Evolutionary conservation across 2,888 invertebrate genomes (phyloP).

Genomic region (Alviniconcha strummeri): DNA sequence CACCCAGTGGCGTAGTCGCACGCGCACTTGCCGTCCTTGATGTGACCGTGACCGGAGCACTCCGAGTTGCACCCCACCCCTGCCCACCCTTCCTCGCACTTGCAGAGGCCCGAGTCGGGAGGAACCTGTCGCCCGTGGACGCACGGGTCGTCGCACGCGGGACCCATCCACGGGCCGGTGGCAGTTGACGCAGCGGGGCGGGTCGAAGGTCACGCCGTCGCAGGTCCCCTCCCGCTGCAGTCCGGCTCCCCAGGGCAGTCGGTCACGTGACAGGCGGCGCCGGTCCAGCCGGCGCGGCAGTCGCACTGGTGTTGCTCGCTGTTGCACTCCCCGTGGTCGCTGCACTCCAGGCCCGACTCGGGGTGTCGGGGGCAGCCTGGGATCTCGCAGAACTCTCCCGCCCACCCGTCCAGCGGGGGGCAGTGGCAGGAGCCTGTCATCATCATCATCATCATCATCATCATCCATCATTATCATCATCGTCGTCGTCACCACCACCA

Average conservation of each 20-base stretch:
- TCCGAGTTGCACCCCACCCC: constrained; percentile 62
- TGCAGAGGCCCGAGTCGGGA: constrained; percentile 52
- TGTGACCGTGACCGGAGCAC: constrained; percentile 57
- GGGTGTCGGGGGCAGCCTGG: constrained; percentile 58
- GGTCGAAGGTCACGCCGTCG: constrained; percentile 44
- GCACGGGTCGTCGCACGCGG: constrained; percentile 60
- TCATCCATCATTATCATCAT: background rate
- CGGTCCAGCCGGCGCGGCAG: constrained; percentile 57
- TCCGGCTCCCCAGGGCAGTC: constrained; percentile 50
- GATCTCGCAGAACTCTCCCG: constrained; percentile 53
- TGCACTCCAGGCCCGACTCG: constrained; percentile 50
- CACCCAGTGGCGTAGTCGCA: constrained; percentile 59
- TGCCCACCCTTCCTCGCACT: constrained; percentile 59
- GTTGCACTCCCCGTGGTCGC: constrained; percentile 59
- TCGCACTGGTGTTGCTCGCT: constrained; percentile 50
- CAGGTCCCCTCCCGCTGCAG: constrained; percentile 51
- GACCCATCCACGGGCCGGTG: constrained; percentile 55
- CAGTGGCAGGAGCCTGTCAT: constrained; percentile 48
- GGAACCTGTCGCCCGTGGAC: constrained; percentile 53
- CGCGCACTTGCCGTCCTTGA: constrained; percentile 48
- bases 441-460: background rate
- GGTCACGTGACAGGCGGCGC: constrained; percentile 51
- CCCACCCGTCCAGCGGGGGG: constrained; percentile 55
- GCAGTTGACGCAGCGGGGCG: constrained; percentile 55
- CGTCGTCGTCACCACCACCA: background rate